These are phyloP conservation scores for Enteromius argenteus DNA, from an alignment of 2,797 vertebrate genomes.

Conservation along the genomic window DNA sequence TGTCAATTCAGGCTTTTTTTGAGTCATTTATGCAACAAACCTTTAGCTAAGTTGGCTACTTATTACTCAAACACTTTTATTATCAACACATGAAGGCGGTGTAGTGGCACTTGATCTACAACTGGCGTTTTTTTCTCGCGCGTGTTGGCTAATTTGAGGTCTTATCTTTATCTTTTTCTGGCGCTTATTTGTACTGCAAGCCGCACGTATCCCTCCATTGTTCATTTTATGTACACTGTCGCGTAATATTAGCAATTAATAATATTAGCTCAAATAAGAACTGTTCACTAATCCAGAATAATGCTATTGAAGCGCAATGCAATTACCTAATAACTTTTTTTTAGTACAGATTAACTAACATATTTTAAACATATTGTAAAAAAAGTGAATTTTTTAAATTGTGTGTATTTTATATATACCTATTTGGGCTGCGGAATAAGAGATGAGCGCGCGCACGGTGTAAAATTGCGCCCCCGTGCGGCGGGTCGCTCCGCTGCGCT, in stretches of 20 bases:
- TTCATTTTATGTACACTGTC: constrained; percentile 31
- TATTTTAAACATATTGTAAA: not conserved
- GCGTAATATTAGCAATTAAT: not conserved
- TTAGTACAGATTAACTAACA: not conserved
- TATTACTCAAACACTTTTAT: constrained; percentile 15
- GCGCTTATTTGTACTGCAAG: constrained; percentile 49
- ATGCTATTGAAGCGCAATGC: not conserved
- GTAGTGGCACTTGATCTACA: constrained; percentile 21
- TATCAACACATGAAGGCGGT: constrained; percentile 1
- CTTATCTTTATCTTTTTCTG: constrained; percentile 59
- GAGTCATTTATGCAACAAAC: not conserved
- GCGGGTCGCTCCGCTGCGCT: constrained; percentile 61
- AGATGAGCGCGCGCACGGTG: not conserved
- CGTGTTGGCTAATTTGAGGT: constrained; percentile 16
- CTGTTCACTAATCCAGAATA: no score
- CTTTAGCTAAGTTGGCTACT: not conserved
- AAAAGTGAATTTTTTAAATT: not conserved
- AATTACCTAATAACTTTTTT: not conserved
- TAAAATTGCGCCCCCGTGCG: constrained; percentile 83
- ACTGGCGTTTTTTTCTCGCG: not conserved
- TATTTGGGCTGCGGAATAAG: not conserved
- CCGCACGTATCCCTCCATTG: constrained; percentile 20
- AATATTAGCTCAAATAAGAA: not conserved
- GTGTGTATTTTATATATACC: not conserved
- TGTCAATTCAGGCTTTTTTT: not conserved